phyloP scores from a whole-genome alignment of 2,113 vertebrate genomes.

The Bothrops jararaca region DNA sequence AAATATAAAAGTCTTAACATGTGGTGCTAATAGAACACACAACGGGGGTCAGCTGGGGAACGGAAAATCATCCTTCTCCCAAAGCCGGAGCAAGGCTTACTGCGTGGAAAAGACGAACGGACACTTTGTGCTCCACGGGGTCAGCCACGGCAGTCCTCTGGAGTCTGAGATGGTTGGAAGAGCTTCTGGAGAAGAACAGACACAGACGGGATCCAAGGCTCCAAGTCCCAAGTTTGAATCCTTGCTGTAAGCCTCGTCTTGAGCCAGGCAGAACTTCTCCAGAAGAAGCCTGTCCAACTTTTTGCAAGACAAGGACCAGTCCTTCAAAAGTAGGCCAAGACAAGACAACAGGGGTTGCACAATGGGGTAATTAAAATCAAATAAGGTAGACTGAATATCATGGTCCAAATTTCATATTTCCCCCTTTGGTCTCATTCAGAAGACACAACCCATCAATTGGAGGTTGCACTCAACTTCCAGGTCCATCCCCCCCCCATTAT shows the following conservation, averaged over 20 bases:
- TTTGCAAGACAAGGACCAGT: background rate
- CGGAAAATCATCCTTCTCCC: conserved; percentile 64
- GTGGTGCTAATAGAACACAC: conserved; percentile 73
- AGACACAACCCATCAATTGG: background rate
- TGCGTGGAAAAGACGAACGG: conserved; percentile 48
- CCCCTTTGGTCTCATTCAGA: background rate
- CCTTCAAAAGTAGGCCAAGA: background rate
- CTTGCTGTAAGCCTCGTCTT: background rate
- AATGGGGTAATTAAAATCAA: background rate
- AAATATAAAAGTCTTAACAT: conserved; percentile 64
- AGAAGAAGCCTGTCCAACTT: background rate
- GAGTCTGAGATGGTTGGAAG: background rate
- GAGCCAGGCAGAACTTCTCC: background rate
- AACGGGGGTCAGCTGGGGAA: conserved; percentile 63
- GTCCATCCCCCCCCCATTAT: background rate
- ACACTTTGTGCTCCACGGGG: conserved; percentile 33
- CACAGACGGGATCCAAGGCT: background rate
- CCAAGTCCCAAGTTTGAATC: background rate
- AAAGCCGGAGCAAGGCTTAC: conserved; percentile 53
- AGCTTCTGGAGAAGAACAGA: background rate
- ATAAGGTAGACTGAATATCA: background rate
- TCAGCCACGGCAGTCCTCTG: conserved; percentile 27
- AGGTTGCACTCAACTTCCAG: background rate
- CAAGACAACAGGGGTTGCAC: background rate
- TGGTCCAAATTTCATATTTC: background rate